Conservation (phyloP, 2,113 vertebrate species). For the Craseonycteris thonglongyai region DNA sequence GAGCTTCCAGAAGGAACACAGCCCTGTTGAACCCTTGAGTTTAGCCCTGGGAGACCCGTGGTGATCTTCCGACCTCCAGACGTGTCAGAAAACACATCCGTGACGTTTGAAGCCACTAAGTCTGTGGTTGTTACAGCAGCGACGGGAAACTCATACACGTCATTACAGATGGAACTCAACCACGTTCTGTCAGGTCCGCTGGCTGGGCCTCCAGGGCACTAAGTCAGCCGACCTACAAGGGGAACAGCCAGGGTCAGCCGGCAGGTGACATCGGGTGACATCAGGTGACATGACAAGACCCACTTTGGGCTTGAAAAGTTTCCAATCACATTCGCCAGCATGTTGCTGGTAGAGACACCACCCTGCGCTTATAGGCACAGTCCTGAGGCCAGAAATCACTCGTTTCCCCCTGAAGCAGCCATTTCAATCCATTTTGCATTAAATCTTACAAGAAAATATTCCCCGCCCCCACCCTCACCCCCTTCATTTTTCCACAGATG, state of each 20-base stretch:
- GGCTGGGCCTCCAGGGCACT: not conserved
- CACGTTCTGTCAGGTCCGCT: not conserved
- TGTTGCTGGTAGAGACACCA: rapidly evolving
- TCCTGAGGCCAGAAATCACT: conserved; percentile 34
- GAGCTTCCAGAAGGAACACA: not conserved
- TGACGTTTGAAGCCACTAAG: not conserved
- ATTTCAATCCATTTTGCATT: conserved; percentile 63
- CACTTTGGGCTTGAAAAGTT: too few species aligned
- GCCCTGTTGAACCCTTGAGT: not conserved
- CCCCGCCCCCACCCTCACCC: not conserved
- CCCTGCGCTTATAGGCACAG: too few species aligned
- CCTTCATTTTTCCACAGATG: conserved; percentile 73
- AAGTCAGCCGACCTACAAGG: rapidly evolving
- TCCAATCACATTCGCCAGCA: not conserved
- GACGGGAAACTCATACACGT: rapidly evolving
- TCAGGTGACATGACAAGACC: not conserved
- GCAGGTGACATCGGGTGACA: too few species aligned
- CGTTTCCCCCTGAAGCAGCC: conserved; percentile 63
- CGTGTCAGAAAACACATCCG: rapidly evolving
- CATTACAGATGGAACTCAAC: not conserved
- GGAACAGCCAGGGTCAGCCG: rapidly evolving
- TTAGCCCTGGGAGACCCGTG: not conserved
- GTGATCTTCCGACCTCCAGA: not conserved
- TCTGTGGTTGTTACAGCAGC: not conserved
- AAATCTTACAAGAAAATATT: conserved; percentile 70